phyloP scores from a whole-genome alignment of 2,888 invertebrate species.

The Torymus tubicola region DNA sequence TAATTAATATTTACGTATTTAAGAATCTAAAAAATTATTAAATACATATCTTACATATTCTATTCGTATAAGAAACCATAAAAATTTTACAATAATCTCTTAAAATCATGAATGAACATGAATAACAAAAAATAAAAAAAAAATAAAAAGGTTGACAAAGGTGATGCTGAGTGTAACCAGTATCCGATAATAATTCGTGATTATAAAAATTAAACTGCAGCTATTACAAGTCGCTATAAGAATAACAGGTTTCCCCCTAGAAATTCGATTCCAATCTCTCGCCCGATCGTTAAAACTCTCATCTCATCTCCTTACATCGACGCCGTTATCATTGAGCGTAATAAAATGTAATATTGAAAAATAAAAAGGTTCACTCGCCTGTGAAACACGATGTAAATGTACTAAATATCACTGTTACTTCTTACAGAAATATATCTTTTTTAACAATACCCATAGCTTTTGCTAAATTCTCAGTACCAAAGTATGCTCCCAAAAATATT shows the following conservation, averaged over 20 bases:
- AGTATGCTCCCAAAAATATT: too few species aligned
- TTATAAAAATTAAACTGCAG: constrained; percentile 29
- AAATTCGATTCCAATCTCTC: constrained; percentile 42
- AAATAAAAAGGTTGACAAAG: background rate
- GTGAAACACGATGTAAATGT: background rate
- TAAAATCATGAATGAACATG: background rate
- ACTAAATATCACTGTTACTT: too few species aligned
- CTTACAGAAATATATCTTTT: too few species aligned
- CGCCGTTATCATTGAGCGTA: constrained; percentile 20
- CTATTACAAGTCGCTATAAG: constrained; percentile 9
- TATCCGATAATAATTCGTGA: constrained; percentile 7
- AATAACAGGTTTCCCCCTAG: constrained; percentile 43
- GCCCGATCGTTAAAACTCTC: constrained; percentile 36
- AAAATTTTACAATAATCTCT: background rate
- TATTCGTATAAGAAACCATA: too few species aligned
- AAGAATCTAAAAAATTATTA: too few species aligned
- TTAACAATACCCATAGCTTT: too few species aligned
- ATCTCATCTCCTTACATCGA: constrained; percentile 26
- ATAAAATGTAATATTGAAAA: constrained; percentile 38
- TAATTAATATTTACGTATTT: too few species aligned
- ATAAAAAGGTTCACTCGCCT: constrained; percentile 21
- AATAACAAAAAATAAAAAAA: constrained; percentile 1
- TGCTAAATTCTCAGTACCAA: too few species aligned
- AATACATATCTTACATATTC: too few species aligned
- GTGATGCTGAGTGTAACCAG: constrained; percentile 4